Conservation (phyloP, 2,888 invertebrate genomes). For the Sinopyrophorus schimmeli region DNA sequence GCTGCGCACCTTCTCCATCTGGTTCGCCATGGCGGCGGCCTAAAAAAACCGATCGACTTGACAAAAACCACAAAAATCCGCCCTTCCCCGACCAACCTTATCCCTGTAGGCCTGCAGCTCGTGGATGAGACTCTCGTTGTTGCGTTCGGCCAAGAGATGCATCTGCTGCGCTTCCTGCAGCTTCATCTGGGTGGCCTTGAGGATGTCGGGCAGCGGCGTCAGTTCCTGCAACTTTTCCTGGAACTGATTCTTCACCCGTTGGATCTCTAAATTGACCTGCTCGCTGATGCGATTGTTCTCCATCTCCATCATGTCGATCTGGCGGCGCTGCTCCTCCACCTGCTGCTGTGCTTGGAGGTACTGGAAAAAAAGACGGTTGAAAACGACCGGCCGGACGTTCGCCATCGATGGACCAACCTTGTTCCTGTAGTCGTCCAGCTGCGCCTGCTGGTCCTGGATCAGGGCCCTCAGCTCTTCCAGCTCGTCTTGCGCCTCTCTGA, state of each 20-base stretch:
- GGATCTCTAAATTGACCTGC: constrained; percentile 72
- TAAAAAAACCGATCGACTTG: constrained; percentile 11
- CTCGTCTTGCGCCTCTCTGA: constrained; percentile 64
- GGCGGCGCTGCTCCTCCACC: constrained; percentile 70
- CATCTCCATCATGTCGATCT: constrained; percentile 72
- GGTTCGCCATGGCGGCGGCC: constrained; percentile 51
- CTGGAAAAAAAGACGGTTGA: constrained; percentile 39
- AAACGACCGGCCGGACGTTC: too few relatives aligned
- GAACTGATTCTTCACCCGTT: constrained; percentile 70
- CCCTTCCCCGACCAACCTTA: constrained; percentile 56
- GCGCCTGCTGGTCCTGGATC: constrained; percentile 68
- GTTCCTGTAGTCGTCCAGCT: constrained; percentile 70
- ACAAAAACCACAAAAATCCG: too few relatives aligned
- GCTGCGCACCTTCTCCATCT: constrained; percentile 60
- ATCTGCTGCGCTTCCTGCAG: constrained; percentile 71
- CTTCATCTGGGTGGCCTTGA: constrained; percentile 69
- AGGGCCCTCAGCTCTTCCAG: constrained; percentile 61
- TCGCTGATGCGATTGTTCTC: constrained; percentile 72
- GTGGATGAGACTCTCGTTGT: constrained; percentile 66
- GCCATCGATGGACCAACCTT: too few relatives aligned
- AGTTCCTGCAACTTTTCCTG: constrained; percentile 73
- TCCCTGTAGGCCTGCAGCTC: constrained; percentile 67
- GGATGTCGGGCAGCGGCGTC: constrained; percentile 68
- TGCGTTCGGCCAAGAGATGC: constrained; percentile 67
- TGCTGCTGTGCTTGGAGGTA: constrained; percentile 70